A percentile compares a stretch with the other conserved stretches of the same genome.
These are phyloP conservation scores for Zophobas atratus DNA, from an alignment of 1,140 invertebrate species.

Conservation along the genomic window DNA sequence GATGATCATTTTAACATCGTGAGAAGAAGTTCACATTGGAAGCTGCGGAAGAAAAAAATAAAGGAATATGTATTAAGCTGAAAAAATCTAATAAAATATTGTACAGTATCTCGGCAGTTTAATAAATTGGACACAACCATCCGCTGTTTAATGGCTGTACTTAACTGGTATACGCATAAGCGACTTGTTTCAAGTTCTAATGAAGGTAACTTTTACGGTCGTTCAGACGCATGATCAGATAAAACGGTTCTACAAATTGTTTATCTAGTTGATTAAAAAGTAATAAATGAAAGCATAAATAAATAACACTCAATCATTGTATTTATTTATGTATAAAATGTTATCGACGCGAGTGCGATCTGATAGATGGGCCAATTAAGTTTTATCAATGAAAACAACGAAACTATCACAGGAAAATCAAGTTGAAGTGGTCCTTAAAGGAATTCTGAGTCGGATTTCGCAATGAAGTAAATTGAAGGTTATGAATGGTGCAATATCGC, in stretches of 20 bases:
- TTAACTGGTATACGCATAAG: background rate
- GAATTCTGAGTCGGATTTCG: background rate
- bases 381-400: conserved; percentile 17
- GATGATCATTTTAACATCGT: conserved; percentile 21
- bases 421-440: background rate
- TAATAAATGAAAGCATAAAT: too few relatives aligned
- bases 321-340: background rate
- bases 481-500: background rate
- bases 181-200: conserved; percentile 5
- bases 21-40: conserved; percentile 29
- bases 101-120: conserved; percentile 2
- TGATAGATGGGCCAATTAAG: conserved; percentile 17
- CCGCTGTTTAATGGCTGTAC: conserved; percentile 7
- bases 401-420: background rate
- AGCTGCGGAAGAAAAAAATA: conserved; percentile 1
- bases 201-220: background rate
- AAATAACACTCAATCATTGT: too few relatives aligned
- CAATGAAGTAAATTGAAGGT: background rate
- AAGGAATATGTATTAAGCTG: background rate
- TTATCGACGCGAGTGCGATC: background rate
- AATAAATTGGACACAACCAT: conserved; percentile 38
- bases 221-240: background rate
- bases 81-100: conserved; percentile 15
- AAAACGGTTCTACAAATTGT: too few relatives aligned
- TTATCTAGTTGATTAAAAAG: too few relatives aligned